A percentile compares a stretch with the other conserved stretches of the same genome.
Conservation (phyloP, 2,888 invertebrate genomes). For the Heteromurus nitidus region DNA sequence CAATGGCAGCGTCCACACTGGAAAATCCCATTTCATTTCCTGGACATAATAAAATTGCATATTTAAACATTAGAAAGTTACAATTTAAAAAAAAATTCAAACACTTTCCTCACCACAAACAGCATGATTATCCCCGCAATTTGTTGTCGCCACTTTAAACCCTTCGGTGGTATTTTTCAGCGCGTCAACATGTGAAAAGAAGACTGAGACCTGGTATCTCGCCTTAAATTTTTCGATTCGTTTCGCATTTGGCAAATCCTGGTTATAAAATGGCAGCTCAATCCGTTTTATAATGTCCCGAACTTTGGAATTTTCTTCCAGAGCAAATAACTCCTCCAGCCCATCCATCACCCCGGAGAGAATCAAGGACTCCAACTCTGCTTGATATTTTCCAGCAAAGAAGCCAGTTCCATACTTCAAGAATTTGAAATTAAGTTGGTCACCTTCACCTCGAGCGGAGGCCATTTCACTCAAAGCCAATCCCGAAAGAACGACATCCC, state of each 20-base stretch:
- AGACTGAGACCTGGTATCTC: neutral
- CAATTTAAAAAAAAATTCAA: no score
- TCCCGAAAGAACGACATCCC: conserved; percentile 60
- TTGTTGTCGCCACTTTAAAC: conserved; percentile 3
- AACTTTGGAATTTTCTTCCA: neutral
- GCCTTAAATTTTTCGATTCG: neutral
- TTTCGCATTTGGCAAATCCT: neutral
- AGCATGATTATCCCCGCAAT: conserved; percentile 3
- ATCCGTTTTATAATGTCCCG: neutral
- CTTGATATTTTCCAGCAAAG: neutral
- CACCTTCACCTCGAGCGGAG: neutral
- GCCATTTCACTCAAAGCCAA: conserved; percentile 39
- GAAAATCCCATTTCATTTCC: conserved; percentile 11
- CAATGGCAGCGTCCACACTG: conserved; percentile 4
- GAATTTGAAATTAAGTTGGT: conserved; percentile 6
- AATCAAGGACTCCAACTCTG: neutral
- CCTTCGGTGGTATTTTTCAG: neutral
- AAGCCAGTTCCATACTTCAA: conserved; percentile 22
- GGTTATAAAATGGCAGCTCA: neutral
- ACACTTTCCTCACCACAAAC: no score
- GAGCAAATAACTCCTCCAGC: neutral
- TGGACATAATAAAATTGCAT: no score
- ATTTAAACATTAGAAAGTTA: no score
- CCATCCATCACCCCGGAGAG: neutral
- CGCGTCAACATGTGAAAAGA: neutral